Conservation (phyloP, 92 coral and sea anemone species). For the Zoanthus sociatus region DNA sequence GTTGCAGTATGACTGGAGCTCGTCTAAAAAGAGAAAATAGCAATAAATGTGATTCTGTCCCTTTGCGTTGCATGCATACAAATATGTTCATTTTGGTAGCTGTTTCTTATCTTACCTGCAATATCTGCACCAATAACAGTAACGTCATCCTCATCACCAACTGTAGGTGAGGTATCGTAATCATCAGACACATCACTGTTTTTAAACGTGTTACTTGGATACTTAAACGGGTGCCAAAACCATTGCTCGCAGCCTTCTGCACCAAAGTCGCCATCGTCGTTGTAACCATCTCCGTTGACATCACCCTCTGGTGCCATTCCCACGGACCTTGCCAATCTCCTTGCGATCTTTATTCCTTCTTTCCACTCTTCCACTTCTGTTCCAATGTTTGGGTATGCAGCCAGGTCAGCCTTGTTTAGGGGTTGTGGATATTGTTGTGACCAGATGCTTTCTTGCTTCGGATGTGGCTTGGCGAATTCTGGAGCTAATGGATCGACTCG, state of each 20-base stretch:
- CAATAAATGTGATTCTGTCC: constrained; percentile 21
- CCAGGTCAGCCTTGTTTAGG: constrained; percentile 43
- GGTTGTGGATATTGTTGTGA: constrained; percentile 49
- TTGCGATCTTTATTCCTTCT: constrained; percentile 43
- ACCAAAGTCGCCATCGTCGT: constrained; percentile 43
- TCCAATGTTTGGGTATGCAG: constrained; percentile 50
- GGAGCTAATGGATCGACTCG: constrained; percentile 53
- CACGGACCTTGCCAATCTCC: constrained; percentile 51
- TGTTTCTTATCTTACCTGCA: constrained; percentile 10
- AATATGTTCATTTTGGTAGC: background rate
- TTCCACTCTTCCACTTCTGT: constrained; percentile 49
- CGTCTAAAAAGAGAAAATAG: constrained; percentile 14
- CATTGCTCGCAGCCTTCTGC: constrained; percentile 48
- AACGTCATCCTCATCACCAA: constrained; percentile 11
- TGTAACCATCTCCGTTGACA: constrained; percentile 20
- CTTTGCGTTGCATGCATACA: constrained; percentile 20
- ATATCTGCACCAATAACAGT: background rate
- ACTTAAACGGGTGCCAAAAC: constrained; percentile 49
- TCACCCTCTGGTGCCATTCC: constrained; percentile 60
- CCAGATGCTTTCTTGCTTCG: constrained; percentile 67
- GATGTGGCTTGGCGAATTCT: constrained; percentile 59
- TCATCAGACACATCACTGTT: constrained; percentile 5
- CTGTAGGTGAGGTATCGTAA: constrained; percentile 7
- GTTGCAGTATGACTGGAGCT: constrained; percentile 16
- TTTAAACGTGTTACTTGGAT: constrained; percentile 40